A percentile compares a stretch with the other conserved stretches of the same genome.
These are phyloP conservation scores for Neodiprion fabricii DNA, from an alignment of 1,140 invertebrate genomes.

Conservation along the genomic window DNA sequence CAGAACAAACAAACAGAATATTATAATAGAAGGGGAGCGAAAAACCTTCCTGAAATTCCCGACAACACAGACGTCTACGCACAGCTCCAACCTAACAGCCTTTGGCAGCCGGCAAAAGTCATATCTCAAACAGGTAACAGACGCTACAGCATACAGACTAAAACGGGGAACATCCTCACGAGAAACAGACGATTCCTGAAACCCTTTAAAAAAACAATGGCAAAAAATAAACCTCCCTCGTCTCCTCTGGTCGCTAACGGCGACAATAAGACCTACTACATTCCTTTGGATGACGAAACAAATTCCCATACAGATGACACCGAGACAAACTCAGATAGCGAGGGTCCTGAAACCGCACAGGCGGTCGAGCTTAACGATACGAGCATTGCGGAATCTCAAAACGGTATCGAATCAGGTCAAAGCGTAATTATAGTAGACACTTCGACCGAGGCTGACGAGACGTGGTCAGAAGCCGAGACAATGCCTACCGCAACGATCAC, in stretches of 20 bases:
- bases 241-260: background rate
- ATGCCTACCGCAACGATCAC: too few relatives aligned
- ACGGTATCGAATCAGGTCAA: too few relatives aligned
- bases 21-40: constrained; percentile 21
- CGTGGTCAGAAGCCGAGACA: too few relatives aligned
- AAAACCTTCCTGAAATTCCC: constrained; percentile 13
- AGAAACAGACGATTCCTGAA: constrained; percentile 27
- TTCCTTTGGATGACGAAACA: background rate
- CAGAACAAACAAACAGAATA: constrained; percentile 26
- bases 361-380: too few relatives aligned
- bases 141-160: constrained; percentile 18
- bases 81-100: constrained; percentile 13
- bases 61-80: constrained; percentile 7
- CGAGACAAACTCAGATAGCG: too few relatives aligned
- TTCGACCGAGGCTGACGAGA: too few relatives aligned
- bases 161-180: constrained; percentile 18
- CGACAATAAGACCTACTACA: constrained; percentile 13
- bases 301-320: too few relatives aligned
- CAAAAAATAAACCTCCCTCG: too few relatives aligned
- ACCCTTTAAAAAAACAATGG: constrained; percentile 3
- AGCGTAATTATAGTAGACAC: too few relatives aligned
- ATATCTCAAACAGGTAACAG: constrained; percentile 14
- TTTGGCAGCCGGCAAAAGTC: constrained; percentile 18
- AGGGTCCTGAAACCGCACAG: too few relatives aligned
- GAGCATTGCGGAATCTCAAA: too few relatives aligned